Evolutionary conservation across 2,797 vertebrate genomes (phyloP).

Genomic region (Pseudochromis fuscus): DNA sequence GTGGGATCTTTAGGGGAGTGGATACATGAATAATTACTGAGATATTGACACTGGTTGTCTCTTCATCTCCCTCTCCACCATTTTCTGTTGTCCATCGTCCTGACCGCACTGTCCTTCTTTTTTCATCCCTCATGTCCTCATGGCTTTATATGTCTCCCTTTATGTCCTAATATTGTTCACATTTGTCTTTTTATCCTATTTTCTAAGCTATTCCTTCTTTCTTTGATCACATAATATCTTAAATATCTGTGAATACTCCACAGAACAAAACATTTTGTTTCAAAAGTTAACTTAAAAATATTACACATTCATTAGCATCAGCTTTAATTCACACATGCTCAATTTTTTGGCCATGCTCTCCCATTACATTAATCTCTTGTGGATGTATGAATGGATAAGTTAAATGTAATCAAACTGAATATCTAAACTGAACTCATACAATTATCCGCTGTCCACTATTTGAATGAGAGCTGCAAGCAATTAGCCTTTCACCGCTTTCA

Average conservation of each 20-base stretch:
- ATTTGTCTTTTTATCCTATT: neutral
- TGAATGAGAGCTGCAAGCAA: slow-evolving; percentile 1
- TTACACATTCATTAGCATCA: neutral
- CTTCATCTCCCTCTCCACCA: slow-evolving; percentile 5
- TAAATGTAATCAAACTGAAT: neutral
- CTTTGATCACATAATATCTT: too few species aligned
- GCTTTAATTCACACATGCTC: neutral
- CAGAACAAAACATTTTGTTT: too few species aligned
- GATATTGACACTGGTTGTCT: slow-evolving; percentile 47
- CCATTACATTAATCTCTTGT: neutral
- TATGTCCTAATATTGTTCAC: neutral
- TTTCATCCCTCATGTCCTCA: slow-evolving; percentile 11
- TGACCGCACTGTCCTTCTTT: neutral
- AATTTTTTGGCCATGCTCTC: too few species aligned
- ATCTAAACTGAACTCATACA: too few species aligned
- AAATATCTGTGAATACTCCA: too few species aligned
- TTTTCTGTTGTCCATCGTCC: neutral
- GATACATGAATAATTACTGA: slow-evolving; percentile 66
- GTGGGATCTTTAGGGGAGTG: slow-evolving; percentile 35
- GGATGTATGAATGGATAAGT: neutral
- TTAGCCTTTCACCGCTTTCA: neutral
- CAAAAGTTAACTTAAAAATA: slow-evolving; percentile 2
- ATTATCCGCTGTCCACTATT: too few species aligned
- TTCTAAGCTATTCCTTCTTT: neutral
- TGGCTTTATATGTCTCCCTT: neutral